Conservation (phyloP, 1,140 invertebrate genomes). For the Apis mellifera region Amel_HAv3.1 CM009931.2:8278001-8278500, state of each 20-base stretch:
- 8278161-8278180: constrained; percentile 55
- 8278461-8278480: constrained; percentile 23
- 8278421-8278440: constrained; percentile 49
- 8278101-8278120: constrained; percentile 66
- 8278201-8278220: constrained; percentile 3
- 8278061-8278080: constrained; percentile 47
- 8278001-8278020: not conserved
- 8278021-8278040: constrained; percentile 55
- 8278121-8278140: constrained; percentile 48
- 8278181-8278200: constrained; percentile 60
- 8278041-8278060: constrained; percentile 68
- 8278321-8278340: too few species aligned
- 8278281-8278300: constrained; percentile 56
- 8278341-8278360: too few species aligned
- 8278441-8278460: constrained; percentile 53
- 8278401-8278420: constrained; percentile 59
- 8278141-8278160: not conserved
- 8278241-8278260: constrained; percentile 57
- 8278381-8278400: constrained; percentile 61
- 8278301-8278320: too few species aligned
- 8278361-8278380: too few species aligned
- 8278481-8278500: too few species aligned
- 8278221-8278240: not conserved
- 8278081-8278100: constrained; percentile 57
- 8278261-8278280: constrained; percentile 45